phyloP scores from a whole-genome alignment of 2,888 invertebrate species.

The Acanthacorydalis orientalis region DNA sequence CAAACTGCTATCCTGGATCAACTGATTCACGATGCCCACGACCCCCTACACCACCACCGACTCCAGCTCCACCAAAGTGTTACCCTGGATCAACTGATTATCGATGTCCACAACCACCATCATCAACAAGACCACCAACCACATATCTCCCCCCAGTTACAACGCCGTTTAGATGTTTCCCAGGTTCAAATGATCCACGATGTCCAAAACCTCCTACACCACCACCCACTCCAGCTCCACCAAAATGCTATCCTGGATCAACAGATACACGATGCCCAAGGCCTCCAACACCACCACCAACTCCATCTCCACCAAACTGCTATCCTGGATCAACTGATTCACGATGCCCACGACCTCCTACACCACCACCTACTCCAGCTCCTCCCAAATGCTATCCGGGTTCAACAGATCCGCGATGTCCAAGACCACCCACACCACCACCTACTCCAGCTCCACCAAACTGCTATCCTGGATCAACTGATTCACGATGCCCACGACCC shows the following conservation, averaged over 20 bases:
- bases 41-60: slow-evolving; percentile 12
- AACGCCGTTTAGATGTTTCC: slow-evolving; percentile 19
- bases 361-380: slow-evolving; percentile 12
- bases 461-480: slow-evolving; percentile 18
- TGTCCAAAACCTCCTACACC: slow-evolving; percentile 2
- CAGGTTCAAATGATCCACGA: slow-evolving; percentile 20
- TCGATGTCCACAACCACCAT: slow-evolving; percentile 13
- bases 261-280: slow-evolving; percentile 19
- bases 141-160: slow-evolving; percentile 9
- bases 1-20: slow-evolving; percentile 23
- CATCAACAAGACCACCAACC: slow-evolving; percentile 11
- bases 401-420: slow-evolving; percentile 21
- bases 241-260: slow-evolving; percentile 16
- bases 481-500: slow-evolving; percentile 16
- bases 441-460: slow-evolving; percentile 13
- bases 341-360: slow-evolving; percentile 14
- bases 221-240: slow-evolving; percentile 13
- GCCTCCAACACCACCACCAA: slow-evolving; percentile 11
- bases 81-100: slow-evolving; percentile 16
- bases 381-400: slow-evolving; percentile 27
- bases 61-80: slow-evolving; percentile 17
- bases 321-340: slow-evolving; percentile 17
- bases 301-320: slow-evolving; percentile 16
- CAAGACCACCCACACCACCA: slow-evolving; percentile 12
- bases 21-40: slow-evolving; percentile 23